Base-by-base conservation (phyloP, 2,888 invertebrate species). In the Nematopogon swammerdamellus region DNA sequence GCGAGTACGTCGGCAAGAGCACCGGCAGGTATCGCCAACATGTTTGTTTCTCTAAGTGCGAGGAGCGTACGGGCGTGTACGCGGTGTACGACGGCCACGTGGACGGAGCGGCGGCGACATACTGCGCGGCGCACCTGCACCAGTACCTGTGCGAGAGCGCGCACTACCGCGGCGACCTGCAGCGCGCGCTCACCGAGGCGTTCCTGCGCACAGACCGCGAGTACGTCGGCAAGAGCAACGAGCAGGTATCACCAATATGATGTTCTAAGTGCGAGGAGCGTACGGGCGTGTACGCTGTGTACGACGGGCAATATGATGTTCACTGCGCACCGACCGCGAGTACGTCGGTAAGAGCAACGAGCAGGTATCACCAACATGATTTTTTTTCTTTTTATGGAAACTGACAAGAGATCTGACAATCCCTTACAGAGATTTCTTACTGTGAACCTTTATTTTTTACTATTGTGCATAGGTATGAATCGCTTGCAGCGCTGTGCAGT, bases 81-180 rank as follows among this genome's bases (percentile, higher is more conserved):
- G 95, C 95, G 49, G 86, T 91, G 57, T 92, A 91, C 63, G 92
- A 92, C 77, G 92, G 92, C 0, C 92, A 92, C 68, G 88, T 85
- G 10, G 91, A 92, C 17, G 82, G 85, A 16, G 84, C 89, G 53
- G 91, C 91, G 47, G 91, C 92, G 2, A 82, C 83, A 48, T 98
- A 95, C 77, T 87, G 91, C 60, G 87, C 92, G 43, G 88, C 91
- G 44, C 97, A 97, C 70, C 80, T 98, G 48, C 96, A 96, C 68
- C 88, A 90, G 69, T 88, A 90, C 72, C 79, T 97, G 59, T 87
- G 89, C 16, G 86, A 88, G 62, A 88, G 87, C 63, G 72, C 82
- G 29, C 70, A 84, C 66, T 91, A 89, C 71, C 80, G 81, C 49
- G 70, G 70, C n/a, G 85, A 92, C 68, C 86, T 91, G 49, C 82